A percentile compares a stretch with the other conserved stretches of the same genome.
These are phyloP conservation scores for Tetragnatha montana DNA, from an alignment of 2,888 invertebrate genomes.

Conservation along the genomic window DNA sequence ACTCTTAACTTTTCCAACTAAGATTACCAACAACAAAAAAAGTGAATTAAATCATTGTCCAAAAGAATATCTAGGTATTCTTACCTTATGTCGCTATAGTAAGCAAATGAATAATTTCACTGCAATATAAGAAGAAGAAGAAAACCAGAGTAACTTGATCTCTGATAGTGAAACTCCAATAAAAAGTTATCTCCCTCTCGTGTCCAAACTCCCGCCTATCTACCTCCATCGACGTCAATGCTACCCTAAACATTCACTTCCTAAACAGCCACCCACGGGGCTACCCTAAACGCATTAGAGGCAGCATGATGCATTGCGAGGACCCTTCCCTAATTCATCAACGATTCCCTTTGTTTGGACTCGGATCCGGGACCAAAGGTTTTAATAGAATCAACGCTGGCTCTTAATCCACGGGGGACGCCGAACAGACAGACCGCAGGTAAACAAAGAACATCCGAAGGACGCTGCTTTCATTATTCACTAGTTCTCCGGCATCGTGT, in stretches of 20 bases:
- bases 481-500: background rate
- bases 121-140: no score
- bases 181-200: no score
- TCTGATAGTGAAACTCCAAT: no score
- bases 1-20: no score
- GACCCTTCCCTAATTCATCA: conserved; percentile 51
- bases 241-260: background rate
- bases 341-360: conserved; percentile 47
- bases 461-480: background rate
- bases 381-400: conserved; percentile 38
- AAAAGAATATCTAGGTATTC: no score
- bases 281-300: conserved; percentile 28
- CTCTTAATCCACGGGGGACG: conserved; percentile 20
- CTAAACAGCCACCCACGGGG: conserved; percentile 7
- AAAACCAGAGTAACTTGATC: no score
- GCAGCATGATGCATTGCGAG: conserved; percentile 27
- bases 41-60: no score
- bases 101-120: no score
- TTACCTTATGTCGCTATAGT: no score
- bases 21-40: no score
- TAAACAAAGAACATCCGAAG: conserved; percentile 29
- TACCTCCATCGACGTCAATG: no score
- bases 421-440: conserved; percentile 10
- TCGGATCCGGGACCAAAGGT: conserved; percentile 28
- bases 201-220: no score